Percentiles rank a stretch among this genome's conserved stretches.
These are phyloP conservation scores for Antheraea mylitta DNA, from an alignment of 1,140 invertebrate genomes.

Conservation along the genomic window DNA sequence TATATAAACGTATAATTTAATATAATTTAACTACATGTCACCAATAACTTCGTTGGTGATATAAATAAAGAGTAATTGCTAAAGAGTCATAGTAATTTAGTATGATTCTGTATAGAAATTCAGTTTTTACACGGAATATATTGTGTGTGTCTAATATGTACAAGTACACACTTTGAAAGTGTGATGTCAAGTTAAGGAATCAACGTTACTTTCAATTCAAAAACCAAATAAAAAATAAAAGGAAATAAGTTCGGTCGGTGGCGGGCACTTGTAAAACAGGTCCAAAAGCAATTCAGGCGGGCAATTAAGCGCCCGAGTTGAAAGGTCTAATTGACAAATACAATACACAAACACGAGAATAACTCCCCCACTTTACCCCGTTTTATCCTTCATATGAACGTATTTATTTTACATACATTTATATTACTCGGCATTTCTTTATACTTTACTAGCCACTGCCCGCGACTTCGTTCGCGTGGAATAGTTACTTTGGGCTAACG, in stretches of 20 bases:
- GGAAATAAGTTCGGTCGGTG: conserved; percentile 19
- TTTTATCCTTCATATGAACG: background rate
- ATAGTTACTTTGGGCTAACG: too few species aligned
- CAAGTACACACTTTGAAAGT: background rate
- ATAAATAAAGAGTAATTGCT: background rate
- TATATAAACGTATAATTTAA: background rate
- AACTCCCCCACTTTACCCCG: conserved; percentile 15
- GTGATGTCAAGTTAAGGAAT: background rate
- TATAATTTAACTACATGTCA: background rate
- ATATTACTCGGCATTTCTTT: too few species aligned
- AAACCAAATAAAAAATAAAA: conserved; percentile 7
- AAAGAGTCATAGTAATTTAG: too few species aligned
- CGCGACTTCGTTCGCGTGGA: too few species aligned
- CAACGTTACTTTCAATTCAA: background rate
- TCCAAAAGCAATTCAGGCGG: conserved; percentile 16
- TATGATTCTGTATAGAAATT: too few species aligned
- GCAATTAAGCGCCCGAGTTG: conserved; percentile 31
- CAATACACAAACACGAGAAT: conserved; percentile 27
- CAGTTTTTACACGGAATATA: too few species aligned
- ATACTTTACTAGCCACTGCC: too few species aligned
- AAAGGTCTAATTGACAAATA: conserved; percentile 45
- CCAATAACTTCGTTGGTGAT: background rate
- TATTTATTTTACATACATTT: background rate
- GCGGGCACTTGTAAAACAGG: conserved; percentile 23
- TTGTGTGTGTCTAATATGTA: background rate